These are phyloP conservation scores for Umimayanthus kanabou DNA, from an alignment of 92 coral and sea anemone species.

Conservation along the genomic window DNA sequence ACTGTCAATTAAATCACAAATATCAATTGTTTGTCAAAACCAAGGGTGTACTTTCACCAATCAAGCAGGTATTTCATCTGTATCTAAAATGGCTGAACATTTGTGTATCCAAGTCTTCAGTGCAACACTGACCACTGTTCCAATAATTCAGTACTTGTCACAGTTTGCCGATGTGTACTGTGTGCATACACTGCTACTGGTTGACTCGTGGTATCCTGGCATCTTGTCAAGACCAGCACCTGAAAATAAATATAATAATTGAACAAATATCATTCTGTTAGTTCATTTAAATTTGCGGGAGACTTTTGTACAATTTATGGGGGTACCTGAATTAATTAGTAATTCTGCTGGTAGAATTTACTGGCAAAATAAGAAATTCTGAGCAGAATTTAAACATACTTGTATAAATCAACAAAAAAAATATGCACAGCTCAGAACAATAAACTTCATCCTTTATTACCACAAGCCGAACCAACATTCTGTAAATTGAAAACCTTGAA, in stretches of 20 bases:
- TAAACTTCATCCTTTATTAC: too few species aligned
- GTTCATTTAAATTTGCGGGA: too few species aligned
- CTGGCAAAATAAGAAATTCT: too few species aligned
- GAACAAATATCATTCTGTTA: too few species aligned
- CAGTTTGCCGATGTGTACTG: conserved; percentile 83
- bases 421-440: too few species aligned
- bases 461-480: too few species aligned
- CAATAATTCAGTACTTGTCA: conserved; percentile 58
- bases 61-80: neutral
- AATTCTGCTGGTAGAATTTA: too few species aligned
- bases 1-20: neutral
- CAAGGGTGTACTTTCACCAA: neutral
- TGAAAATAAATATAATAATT: conserved; percentile 23
- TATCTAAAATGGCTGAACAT: neutral
- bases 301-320: too few species aligned
- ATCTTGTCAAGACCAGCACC: conserved; percentile 88
- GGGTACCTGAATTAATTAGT: too few species aligned
- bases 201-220: conserved; percentile 74
- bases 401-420: too few species aligned
- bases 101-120: neutral
- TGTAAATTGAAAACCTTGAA: too few species aligned
- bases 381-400: too few species aligned
- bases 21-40: neutral
- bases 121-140: neutral
- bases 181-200: conserved; percentile 68